Percentiles rank a stretch among this genome's conserved stretches.
Evolutionary conservation across 1,140 invertebrate species (phyloP).

Genomic region (Triops longicaudatus): DNA sequence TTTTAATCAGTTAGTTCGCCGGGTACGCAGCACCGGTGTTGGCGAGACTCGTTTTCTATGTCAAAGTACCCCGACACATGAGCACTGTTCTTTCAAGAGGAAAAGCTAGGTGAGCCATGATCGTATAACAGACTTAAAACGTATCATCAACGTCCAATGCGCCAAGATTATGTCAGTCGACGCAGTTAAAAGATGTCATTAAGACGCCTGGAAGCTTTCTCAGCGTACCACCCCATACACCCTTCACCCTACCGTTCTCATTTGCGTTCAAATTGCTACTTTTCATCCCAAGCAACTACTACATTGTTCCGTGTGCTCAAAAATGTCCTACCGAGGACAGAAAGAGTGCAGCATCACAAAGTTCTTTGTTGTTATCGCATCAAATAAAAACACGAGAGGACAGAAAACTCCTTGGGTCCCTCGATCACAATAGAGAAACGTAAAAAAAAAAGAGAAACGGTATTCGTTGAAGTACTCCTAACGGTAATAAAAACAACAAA

Average conservation of each 20-base stretch:
- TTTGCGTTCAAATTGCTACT: not conserved
- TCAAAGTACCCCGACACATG: not conserved
- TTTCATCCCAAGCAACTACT: not conserved
- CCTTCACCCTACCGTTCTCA: not conserved
- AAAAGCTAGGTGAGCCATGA: not conserved
- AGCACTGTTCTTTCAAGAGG: not conserved
- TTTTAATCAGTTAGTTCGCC: too few relatives aligned
- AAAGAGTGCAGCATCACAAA: not conserved
- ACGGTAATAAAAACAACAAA: too few relatives aligned
- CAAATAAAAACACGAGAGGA: too few relatives aligned
- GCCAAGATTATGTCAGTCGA: not conserved
- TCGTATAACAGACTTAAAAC: too few relatives aligned
- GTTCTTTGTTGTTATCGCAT: too few relatives aligned
- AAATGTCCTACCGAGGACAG: not conserved
- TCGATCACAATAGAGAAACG: too few relatives aligned
- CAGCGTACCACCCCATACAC: not conserved
- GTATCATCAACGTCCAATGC: too few relatives aligned
- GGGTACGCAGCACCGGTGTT: slow-evolving; percentile 1
- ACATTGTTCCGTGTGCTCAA: not conserved
- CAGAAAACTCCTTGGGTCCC: too few relatives aligned
- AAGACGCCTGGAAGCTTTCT: not conserved
- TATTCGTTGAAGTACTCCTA: too few relatives aligned
- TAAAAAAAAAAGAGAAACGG: too few relatives aligned
- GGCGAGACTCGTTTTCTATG: too few relatives aligned
- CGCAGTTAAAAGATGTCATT: not conserved